Evolutionary conservation across 2,113 vertebrate species (phyloP).

Genomic region (Conger conger): DNA sequence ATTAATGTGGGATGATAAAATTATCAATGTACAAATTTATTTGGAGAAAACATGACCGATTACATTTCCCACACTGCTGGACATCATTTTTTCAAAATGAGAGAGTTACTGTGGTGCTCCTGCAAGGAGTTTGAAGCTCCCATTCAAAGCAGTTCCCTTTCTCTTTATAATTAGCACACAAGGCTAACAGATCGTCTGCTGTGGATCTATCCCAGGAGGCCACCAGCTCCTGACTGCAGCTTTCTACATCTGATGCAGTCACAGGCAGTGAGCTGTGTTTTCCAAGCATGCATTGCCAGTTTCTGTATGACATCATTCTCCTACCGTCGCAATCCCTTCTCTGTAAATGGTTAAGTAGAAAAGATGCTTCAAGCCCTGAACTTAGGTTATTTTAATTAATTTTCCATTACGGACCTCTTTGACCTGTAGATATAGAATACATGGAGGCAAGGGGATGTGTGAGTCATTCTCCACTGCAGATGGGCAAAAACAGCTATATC

Average conservation of each 20-base stretch:
- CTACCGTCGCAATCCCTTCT: conserved; percentile 3
- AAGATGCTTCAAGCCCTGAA: no score
- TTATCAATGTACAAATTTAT: conserved; percentile 47
- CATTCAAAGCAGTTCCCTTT: conserved; percentile 30
- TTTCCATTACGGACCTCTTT: no score
- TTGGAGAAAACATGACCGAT: conserved; percentile 39
- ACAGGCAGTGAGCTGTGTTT: conserved; percentile 39
- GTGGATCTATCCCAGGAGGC: conserved; percentile 29
- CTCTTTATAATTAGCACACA: conserved; percentile 52
- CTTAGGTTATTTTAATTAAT: conserved; percentile 35
- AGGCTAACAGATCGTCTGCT: conserved; percentile 47
- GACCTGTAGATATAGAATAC: no score
- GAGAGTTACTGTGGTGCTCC: neutral
- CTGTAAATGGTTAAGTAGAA: no score
- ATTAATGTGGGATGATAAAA: conserved; percentile 48
- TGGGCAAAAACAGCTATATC: no score
- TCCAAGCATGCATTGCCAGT: conserved; percentile 25
- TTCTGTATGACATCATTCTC: conserved; percentile 34
- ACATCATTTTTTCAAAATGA: neutral
- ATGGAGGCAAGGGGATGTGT: no score
- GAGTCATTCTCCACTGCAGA: no score
- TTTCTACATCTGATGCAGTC: conserved; percentile 48
- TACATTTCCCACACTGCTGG: neutral
- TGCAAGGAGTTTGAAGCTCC: conserved; percentile 18
- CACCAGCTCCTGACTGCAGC: conserved; percentile 30